These are phyloP conservation scores for Sphyrna mokarran DNA, from an alignment of 2,113 vertebrate species.

Conservation along the genomic window DNA sequence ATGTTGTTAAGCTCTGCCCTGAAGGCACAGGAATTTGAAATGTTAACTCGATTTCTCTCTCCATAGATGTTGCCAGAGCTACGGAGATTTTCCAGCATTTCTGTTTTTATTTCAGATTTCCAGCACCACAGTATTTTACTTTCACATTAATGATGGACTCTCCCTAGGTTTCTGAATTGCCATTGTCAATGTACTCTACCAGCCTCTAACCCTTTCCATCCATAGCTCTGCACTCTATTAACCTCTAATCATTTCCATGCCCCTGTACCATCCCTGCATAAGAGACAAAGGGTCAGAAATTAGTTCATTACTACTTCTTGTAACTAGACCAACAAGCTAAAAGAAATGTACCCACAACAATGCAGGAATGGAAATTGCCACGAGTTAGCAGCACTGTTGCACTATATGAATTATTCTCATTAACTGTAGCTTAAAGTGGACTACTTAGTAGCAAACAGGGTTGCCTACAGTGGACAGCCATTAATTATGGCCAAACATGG, in stretches of 20 bases:
- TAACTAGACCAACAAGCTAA: neutral
- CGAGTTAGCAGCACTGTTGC: neutral
- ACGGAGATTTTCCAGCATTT: too few relatives aligned
- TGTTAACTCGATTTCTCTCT: too few relatives aligned
- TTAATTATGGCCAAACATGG: neutral
- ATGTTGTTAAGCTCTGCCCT: too few relatives aligned
- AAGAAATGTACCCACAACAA: neutral
- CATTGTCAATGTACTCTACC: neutral
- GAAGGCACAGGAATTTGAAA: too few relatives aligned
- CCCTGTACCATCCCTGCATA: neutral
- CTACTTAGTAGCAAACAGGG: too few relatives aligned
- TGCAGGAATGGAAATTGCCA: neutral
- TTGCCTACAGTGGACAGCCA: too few relatives aligned
- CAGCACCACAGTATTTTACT: too few relatives aligned
- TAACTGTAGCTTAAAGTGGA: neutral
- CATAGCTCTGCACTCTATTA: neutral
- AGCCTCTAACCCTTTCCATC: neutral
- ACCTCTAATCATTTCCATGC: neutral
- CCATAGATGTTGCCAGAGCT: too few relatives aligned
- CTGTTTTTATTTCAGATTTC: too few relatives aligned
- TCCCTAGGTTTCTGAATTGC: neutral
- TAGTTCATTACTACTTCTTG: neutral
- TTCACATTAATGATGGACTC: neutral
- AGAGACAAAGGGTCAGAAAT: neutral
- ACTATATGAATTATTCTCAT: neutral